Conservation (phyloP, 92 coral and sea anemone species). For the Phymanthus crucifer region DNA sequence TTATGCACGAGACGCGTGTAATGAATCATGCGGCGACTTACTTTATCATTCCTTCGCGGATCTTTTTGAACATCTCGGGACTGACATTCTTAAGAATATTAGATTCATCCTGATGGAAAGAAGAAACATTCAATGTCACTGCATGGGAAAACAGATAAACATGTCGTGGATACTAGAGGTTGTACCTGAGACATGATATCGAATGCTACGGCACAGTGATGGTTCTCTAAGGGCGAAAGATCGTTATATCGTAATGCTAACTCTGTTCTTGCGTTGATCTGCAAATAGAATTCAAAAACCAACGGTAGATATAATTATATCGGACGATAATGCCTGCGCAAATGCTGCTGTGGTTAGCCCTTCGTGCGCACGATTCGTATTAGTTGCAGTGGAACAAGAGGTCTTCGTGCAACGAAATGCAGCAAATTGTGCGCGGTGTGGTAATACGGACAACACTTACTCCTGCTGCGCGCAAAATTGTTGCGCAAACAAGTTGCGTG, state of each 20-base stretch:
- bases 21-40: slow-evolving; percentile 30
- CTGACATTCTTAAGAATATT: slow-evolving; percentile 79
- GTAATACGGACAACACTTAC: too few relatives aligned
- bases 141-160: neutral
- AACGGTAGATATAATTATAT: neutral
- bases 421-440: too few relatives aligned
- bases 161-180: too few relatives aligned
- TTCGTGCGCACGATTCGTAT: too few relatives aligned
- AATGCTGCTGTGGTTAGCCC: too few relatives aligned
- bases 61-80: slow-evolving; percentile 67
- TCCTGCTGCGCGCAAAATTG: too few relatives aligned
- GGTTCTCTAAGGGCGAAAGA: slow-evolving; percentile 84
- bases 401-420: too few relatives aligned
- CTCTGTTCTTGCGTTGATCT: slow-evolving; percentile 91
- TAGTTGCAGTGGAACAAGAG: too few relatives aligned
- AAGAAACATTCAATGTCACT: neutral
- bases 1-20: neutral
- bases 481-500: too few relatives aligned
- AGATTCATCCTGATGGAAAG: slow-evolving; percentile 50
- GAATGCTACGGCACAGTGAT: slow-evolving; percentile 89
- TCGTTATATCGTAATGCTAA: slow-evolving; percentile 82
- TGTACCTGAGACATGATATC: slow-evolving; percentile 81
- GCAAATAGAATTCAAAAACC: neutral
- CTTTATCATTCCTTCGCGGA: slow-evolving; percentile 93
- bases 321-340: too few relatives aligned